These are phyloP conservation scores for Calonectris borealis DNA, from an alignment of 2,113 vertebrate species.

Conservation along the genomic window DNA sequence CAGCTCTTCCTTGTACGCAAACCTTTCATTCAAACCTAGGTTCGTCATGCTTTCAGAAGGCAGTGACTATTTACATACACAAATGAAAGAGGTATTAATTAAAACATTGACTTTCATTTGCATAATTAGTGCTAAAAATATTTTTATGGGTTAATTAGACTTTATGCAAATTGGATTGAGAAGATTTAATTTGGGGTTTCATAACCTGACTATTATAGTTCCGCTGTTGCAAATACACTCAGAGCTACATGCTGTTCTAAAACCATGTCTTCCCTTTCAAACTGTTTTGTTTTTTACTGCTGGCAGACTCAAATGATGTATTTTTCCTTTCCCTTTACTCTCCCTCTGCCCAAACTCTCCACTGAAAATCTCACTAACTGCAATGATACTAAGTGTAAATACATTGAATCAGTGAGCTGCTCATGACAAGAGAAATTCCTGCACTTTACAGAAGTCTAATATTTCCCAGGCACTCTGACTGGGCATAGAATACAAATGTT, in stretches of 20 bases:
- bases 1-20: background rate
- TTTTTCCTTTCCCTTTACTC: background rate
- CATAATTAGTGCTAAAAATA: conserved; percentile 56
- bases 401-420: background rate
- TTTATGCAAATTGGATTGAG: conserved; percentile 27
- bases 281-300: background rate
- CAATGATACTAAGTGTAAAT: background rate
- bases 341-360: background rate
- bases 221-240: background rate
- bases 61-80: background rate
- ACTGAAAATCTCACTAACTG: background rate
- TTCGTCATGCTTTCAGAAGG: background rate
- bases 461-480: background rate
- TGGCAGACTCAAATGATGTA: background rate
- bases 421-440: background rate
- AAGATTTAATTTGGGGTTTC: conserved; percentile 19
- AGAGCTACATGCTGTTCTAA: background rate
- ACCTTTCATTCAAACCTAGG: background rate
- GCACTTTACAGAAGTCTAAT: background rate
- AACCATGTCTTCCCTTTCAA: background rate
- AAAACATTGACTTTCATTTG: conserved; percentile 46
- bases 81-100: conserved; percentile 33
- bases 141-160: conserved; percentile 62
- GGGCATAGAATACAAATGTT: background rate
- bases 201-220: conserved; percentile 15